phyloP scores from a whole-genome alignment of 1,140 invertebrate species.

The Drosophila orena region DNA sequence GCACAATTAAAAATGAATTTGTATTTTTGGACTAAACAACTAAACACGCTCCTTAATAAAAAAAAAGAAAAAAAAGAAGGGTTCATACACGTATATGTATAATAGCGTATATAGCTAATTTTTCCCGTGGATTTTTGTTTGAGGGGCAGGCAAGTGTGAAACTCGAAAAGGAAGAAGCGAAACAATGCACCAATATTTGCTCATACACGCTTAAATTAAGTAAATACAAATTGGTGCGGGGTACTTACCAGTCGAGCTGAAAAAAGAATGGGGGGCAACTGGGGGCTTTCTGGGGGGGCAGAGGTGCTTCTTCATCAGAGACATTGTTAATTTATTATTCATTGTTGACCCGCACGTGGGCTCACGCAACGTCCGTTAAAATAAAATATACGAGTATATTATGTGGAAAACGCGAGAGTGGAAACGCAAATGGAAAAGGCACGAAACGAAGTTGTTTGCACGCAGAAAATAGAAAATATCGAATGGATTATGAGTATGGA shows the following conservation, averaged over 20 bases:
- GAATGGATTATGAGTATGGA: conserved; percentile 43
- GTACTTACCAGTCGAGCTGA: conserved; percentile 70
- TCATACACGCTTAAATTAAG: conserved; percentile 64
- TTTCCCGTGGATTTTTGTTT: conserved; percentile 12
- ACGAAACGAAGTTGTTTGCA: background rate
- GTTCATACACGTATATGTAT: too few relatives aligned
- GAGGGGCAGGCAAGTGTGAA: conserved; percentile 43
- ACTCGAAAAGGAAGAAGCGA: conserved; percentile 27
- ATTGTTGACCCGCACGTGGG: conserved; percentile 48
- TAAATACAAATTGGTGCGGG: conserved; percentile 38
- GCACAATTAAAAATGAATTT: conserved; percentile 72
- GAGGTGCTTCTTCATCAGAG: conserved; percentile 41
- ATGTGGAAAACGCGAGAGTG: conserved; percentile 7
- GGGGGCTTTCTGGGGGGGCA: background rate
- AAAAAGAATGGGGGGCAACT: conserved; percentile 19
- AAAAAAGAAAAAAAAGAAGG: background rate
- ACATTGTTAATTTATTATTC: conserved; percentile 53
- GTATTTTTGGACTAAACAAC: conserved; percentile 25
- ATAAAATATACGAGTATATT: conserved; percentile 21
- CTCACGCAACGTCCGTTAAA: conserved; percentile 42
- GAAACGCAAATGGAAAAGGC: conserved; percentile 18
- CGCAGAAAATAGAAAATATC: conserved; percentile 4
- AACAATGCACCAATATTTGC: conserved; percentile 79
- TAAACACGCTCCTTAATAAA: background rate
- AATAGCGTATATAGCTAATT: too few relatives aligned